phyloP scores from a whole-genome alignment of 2,113 vertebrate species.

The Vidua chalybeata region DNA sequence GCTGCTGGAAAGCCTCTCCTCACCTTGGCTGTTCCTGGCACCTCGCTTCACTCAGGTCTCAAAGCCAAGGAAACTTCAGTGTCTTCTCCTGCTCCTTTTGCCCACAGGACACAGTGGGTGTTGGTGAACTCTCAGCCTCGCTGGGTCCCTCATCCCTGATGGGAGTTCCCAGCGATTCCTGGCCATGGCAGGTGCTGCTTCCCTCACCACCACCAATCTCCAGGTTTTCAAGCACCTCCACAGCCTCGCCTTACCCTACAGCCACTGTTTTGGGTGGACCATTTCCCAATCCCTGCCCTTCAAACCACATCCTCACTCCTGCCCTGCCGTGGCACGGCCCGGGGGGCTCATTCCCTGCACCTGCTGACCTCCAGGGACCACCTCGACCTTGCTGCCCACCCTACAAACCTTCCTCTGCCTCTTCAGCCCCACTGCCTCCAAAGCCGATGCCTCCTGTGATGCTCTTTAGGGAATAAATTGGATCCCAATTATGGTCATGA shows the following conservation, averaged over 20 bases:
- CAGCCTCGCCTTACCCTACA: not conserved
- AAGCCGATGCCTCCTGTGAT: not conserved
- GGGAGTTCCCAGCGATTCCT: not conserved
- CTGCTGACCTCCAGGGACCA: not conserved
- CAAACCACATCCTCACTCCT: not conserved
- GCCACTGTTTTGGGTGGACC: not conserved
- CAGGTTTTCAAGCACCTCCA: not conserved
- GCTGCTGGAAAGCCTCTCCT: not conserved
- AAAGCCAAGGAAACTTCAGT: not conserved
- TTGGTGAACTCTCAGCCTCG: not conserved
- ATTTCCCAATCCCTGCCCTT: not conserved
- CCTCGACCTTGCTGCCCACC: not conserved
- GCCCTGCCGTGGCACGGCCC: accelerated
- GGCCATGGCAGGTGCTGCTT: not conserved
- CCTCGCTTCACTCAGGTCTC: not conserved
- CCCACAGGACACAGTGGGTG: not conserved
- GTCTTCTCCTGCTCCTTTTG: not conserved
- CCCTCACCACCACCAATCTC: not conserved
- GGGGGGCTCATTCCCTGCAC: not conserved
- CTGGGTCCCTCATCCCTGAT: not conserved
- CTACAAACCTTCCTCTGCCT: constrained; percentile 3
- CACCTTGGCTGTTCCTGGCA: not conserved
- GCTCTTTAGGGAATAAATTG: not conserved
- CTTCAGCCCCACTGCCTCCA: not conserved
- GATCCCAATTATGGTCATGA: not conserved